Base-by-base conservation (phyloP, 2,797 vertebrate genomes). In the Tinamus major region DNA sequence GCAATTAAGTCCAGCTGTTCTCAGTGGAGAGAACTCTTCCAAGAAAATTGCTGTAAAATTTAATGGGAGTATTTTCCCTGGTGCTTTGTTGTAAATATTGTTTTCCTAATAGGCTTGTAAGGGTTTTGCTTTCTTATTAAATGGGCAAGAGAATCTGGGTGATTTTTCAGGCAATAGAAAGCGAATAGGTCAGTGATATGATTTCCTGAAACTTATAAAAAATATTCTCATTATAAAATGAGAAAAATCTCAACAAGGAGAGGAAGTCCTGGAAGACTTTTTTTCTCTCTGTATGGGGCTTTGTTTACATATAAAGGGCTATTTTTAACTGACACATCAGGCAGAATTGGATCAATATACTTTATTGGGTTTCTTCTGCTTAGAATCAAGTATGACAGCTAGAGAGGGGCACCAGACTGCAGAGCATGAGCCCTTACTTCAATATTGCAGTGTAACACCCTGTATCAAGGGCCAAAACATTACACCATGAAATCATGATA, bases 91-190 rank as follows among this genome's bases (percentile, higher is more conserved):
- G 94, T 93, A 91, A 96, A 90, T 92, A 95, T 76, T 92, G 93
- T 90, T 92, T 96, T 93, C 92, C 90, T 97, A 96, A 96, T 86
- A 92, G 94, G 75, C 84, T 94, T 87, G 87, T 86, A 84, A 94
- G 93, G 85, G 49, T 85, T 97, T 90, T 86, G 78, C 64, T 87
- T 80, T 89, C 56, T 76, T 75, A 76, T 86, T 90, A 89, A 85
- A 42, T 68, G 83, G 69, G 75, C 65, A 87, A 75, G 56, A n/a
- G 80, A 87, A 92, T 89, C 75, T 84, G 65, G 76, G 67, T 83
- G 69, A 81, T 92, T 96, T 91, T 94, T 89, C 68, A 92, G 67
- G 51, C 70, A 58, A 85, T 90, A 85, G 64, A 82, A 87, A 93
- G 89, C 48, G 33, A 90, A 61, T 56, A 92, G 76, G 79, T 82